Conservation (phyloP, 2,797 vertebrate genomes). For the Heteromormyrus szaboi region DNA sequence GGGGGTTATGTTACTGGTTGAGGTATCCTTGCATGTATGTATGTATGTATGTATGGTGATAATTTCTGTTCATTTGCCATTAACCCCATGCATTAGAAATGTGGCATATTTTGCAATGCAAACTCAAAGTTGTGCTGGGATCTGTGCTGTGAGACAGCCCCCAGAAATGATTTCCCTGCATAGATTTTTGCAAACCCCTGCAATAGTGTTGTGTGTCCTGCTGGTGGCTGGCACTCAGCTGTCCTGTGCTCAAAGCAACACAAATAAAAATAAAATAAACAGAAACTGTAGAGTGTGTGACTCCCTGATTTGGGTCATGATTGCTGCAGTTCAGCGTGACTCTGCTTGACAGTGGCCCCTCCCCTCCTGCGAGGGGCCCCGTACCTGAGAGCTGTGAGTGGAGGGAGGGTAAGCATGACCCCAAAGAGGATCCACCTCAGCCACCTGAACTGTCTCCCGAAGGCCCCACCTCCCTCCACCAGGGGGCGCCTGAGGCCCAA, state of each 20-base stretch:
- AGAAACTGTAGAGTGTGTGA: constrained; percentile 63
- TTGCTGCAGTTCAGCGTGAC: background rate
- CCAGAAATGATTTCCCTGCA: constrained; percentile 65
- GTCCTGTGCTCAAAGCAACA: background rate
- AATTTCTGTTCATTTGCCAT: background rate
- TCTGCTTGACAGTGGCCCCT: constrained; percentile 49
- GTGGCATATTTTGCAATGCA: background rate
- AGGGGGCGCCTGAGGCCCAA: constrained; percentile 33
- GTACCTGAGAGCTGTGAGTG: constrained; percentile 5
- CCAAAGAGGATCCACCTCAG: background rate
- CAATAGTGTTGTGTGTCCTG: background rate
- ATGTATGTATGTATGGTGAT: background rate
- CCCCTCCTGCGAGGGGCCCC: constrained; percentile 42
- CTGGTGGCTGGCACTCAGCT: background rate
- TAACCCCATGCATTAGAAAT: background rate
- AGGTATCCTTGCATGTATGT: background rate
- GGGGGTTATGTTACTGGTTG: constrained; percentile 16
- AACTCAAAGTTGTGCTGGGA: constrained; percentile 46
- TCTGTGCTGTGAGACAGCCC: background rate
- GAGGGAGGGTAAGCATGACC: constrained; percentile 33
- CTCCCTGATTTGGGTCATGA: constrained; percentile 72
- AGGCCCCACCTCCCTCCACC: constrained; percentile 59
- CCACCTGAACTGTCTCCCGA: constrained; percentile 37
- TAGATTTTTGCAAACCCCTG: constrained; percentile 51
- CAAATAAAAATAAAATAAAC: background rate